Percentiles rank a stretch among this genome's conserved stretches.
Conservation (phyloP, 2,113 vertebrate genomes). For the Anoura caudifer region DNA sequence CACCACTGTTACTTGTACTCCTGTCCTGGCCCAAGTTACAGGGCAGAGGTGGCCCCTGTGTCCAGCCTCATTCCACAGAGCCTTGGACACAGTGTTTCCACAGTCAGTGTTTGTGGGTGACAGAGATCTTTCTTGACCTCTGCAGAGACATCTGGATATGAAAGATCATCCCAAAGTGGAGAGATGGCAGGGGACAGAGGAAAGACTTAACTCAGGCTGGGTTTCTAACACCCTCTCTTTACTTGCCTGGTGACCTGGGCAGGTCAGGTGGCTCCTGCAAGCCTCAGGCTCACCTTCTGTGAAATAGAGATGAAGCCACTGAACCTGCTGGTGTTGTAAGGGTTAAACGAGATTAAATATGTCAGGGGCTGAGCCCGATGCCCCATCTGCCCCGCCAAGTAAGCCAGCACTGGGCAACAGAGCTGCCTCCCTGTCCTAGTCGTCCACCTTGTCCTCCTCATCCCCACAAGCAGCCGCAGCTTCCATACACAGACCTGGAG, state of each 20-base stretch:
- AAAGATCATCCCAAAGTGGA: neutral
- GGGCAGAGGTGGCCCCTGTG: neutral
- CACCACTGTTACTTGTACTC: neutral
- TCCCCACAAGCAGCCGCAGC: neutral
- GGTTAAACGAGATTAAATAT: neutral
- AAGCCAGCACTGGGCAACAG: neutral
- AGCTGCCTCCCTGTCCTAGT: too few relatives aligned
- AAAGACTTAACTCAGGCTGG: accelerated
- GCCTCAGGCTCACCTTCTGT: neutral
- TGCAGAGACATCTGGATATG: neutral
- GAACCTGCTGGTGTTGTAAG: neutral
- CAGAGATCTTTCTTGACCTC: neutral
- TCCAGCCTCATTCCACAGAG: neutral
- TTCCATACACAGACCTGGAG: accelerated
- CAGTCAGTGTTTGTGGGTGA: neutral
- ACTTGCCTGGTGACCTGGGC: neutral
- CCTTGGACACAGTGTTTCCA: neutral
- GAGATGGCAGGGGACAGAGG: neutral
- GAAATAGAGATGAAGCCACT: neutral
- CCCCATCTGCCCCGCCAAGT: accelerated
- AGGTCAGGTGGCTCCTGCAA: neutral
- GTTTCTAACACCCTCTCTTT: neutral
- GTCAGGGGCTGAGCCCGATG: neutral
- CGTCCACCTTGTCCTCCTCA: neutral
- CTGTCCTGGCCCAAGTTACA: neutral